Conservation (phyloP, 2,797 vertebrate species). For the Melanotaenia nigrans region DNA sequence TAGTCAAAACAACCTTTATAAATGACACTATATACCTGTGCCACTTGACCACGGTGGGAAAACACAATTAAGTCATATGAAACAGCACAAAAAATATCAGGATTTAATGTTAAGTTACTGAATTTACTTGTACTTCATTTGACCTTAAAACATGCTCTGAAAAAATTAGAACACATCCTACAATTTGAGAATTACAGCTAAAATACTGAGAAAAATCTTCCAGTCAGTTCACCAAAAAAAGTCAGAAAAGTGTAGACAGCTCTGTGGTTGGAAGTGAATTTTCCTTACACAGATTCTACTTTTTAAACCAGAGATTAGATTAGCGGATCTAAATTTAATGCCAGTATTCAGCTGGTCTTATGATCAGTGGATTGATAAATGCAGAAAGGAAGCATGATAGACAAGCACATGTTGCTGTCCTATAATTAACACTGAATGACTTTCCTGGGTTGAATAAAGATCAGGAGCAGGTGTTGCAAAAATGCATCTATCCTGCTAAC, state of each 20-base stretch:
- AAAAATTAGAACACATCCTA: not conserved
- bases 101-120: not conserved
- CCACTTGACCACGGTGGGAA: constrained; percentile 3
- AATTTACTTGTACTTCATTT: constrained; percentile 1
- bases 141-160: not conserved
- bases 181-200: constrained; percentile 3
- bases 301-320: constrained; percentile 15
- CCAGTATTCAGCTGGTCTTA: constrained; percentile 11
- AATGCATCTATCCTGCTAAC: constrained; percentile 14
- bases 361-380: constrained; percentile 40
- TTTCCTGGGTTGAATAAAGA: constrained; percentile 43
- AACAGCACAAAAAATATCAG: not conserved
- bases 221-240: not conserved
- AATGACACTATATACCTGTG: constrained; percentile 17
- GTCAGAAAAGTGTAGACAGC: not conserved
- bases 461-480: constrained; percentile 46
- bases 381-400: constrained; percentile 25
- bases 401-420: constrained; percentile 36
- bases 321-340: constrained; percentile 9
- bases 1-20: constrained; percentile 30
- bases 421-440: constrained; percentile 46
- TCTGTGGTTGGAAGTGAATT: not conserved
- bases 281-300: not conserved
- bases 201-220: constrained; percentile 2
- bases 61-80: not conserved